These are phyloP conservation scores for Morone saxatilis DNA, from an alignment of 2,113 vertebrate genomes.

Conservation along the genomic window DNA sequence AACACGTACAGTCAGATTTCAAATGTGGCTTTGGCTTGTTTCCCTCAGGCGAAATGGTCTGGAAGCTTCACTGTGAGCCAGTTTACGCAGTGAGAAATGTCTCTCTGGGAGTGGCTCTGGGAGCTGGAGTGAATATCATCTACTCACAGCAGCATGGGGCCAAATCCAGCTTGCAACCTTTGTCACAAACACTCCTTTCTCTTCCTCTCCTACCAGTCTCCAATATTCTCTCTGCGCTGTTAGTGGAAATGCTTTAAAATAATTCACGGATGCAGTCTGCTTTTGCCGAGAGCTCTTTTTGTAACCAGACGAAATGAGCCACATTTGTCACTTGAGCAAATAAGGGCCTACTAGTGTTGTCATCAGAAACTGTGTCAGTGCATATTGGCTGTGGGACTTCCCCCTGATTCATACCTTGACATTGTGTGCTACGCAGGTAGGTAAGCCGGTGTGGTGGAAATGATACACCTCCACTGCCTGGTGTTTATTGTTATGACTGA, in stretches of 20 bases:
- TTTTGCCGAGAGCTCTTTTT: slow-evolving; percentile 24
- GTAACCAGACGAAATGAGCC: slow-evolving; percentile 17
- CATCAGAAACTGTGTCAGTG: slow-evolving; percentile 58
- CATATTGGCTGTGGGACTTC: slow-evolving; percentile 58
- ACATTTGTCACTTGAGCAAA: slow-evolving; percentile 48
- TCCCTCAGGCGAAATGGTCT: slow-evolving; percentile 35
- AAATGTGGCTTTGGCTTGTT: slow-evolving; percentile 39
- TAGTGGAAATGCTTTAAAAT: slow-evolving; percentile 26
- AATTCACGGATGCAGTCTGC: slow-evolving; percentile 9
- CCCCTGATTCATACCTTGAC: slow-evolving; percentile 65
- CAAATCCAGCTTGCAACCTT: slow-evolving; percentile 34
- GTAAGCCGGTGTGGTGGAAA: slow-evolving; percentile 57
- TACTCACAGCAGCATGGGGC: slow-evolving; percentile 24
- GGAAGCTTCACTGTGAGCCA: slow-evolving; percentile 23
- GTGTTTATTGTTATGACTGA: slow-evolving; percentile 74
- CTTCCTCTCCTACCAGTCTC: background rate
- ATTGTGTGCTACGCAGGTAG: slow-evolving; percentile 54
- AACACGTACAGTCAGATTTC: slow-evolving; percentile 34
- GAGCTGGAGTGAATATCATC: slow-evolving; percentile 45
- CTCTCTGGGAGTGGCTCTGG: slow-evolving; percentile 39
- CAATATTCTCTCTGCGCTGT: background rate
- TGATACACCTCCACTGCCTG: slow-evolving; percentile 51
- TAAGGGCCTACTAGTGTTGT: slow-evolving; percentile 47
- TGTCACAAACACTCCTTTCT: slow-evolving; percentile 9
- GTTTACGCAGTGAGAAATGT: slow-evolving; percentile 25